Conservation (phyloP, 2,888 invertebrate species). For the Andrena fulva region DNA sequence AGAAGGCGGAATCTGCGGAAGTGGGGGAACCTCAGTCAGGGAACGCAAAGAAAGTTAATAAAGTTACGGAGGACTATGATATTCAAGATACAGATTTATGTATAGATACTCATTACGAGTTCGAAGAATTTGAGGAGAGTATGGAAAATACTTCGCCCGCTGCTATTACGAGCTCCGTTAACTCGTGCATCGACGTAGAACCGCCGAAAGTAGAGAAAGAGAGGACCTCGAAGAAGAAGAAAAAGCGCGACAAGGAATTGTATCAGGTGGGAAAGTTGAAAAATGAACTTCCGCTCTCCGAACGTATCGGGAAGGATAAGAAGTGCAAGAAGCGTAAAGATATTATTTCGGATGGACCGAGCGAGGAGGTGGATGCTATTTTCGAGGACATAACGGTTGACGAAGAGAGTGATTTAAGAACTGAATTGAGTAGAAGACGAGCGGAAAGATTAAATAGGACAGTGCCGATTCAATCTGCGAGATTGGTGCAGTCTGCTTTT, state of each 20-base stretch:
- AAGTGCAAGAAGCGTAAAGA: conserved; percentile 79
- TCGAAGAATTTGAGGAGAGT: conserved; percentile 66
- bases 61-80: conserved; percentile 61
- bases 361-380: conserved; percentile 65
- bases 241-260: conserved; percentile 84
- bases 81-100: conserved; percentile 61
- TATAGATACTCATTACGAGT: conserved; percentile 69
- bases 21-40: conserved; percentile 39
- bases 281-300: conserved; percentile 77
- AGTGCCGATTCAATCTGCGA: conserved; percentile 83
- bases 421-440: conserved; percentile 86
- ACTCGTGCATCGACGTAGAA: conserved; percentile 69
- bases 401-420: conserved; percentile 85
- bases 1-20: conserved; percentile 52
- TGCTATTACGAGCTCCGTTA: conserved; percentile 63
- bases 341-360: conserved; percentile 64
- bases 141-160: conserved; percentile 66
- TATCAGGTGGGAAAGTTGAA: conserved; percentile 85
- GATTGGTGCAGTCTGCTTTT: conserved; percentile 86
- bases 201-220: conserved; percentile 79
- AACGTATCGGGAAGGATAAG: conserved; percentile 80
- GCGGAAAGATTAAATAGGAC: conserved; percentile 85
- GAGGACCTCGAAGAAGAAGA: conserved; percentile 82
- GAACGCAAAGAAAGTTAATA: conserved; percentile 47
- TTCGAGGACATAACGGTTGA: conserved; percentile 77